A percentile compares a stretch with the other conserved stretches of the same genome.
Evolutionary conservation across 2,888 invertebrate species (phyloP).

Genomic region (Trilocha varians): DNA sequence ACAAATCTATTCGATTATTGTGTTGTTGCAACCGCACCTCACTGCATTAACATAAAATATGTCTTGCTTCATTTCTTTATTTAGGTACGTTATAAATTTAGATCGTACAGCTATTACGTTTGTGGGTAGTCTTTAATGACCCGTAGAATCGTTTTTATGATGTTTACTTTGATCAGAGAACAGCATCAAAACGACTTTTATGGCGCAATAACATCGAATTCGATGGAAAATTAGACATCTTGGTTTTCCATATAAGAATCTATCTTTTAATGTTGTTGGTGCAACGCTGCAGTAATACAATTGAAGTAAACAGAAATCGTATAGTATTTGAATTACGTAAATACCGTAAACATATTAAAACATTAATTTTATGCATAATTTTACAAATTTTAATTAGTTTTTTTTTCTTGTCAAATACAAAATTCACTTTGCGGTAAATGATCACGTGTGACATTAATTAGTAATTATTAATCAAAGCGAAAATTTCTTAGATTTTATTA

Average conservation of each 20-base stretch:
- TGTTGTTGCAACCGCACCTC: background rate
- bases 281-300: background rate
- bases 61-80: slow-evolving; percentile 18
- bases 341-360: too few relatives aligned
- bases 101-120: slow-evolving; percentile 42
- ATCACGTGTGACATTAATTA: too few relatives aligned
- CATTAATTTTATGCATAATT: too few relatives aligned
- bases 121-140: slow-evolving; percentile 54
- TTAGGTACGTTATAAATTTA: slow-evolving; percentile 34
- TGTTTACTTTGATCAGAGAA: slow-evolving; percentile 58
- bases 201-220: slow-evolving; percentile 48
- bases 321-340: too few relatives aligned
- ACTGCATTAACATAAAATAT: slow-evolving; percentile 10
- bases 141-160: slow-evolving; percentile 60
- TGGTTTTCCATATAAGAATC: slow-evolving; percentile 8
- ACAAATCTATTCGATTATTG: background rate
- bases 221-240: slow-evolving; percentile 39
- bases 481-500: too few relatives aligned
- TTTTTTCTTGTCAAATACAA: too few relatives aligned
- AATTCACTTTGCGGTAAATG: too few relatives aligned
- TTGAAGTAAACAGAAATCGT: background rate
- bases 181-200: slow-evolving; percentile 53
- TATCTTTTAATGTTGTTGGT: background rate
- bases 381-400: too few relatives aligned
- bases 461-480: too few relatives aligned